Evolutionary conservation across 2,888 invertebrate genomes (phyloP).

Genomic region (Parasteatoda lunata): DNA sequence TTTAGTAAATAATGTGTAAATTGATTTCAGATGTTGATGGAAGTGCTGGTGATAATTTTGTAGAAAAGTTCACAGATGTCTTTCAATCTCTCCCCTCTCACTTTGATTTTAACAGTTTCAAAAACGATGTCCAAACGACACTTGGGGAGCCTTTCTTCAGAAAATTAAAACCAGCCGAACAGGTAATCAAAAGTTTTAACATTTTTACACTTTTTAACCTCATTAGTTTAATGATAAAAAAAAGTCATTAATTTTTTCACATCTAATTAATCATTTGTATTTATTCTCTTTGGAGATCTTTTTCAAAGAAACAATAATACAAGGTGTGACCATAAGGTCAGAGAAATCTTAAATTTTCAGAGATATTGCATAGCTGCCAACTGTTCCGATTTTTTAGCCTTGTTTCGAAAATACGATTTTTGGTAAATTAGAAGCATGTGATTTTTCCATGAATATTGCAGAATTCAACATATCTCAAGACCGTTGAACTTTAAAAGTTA

Average conservation of each 20-base stretch:
- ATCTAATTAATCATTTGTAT: too few species aligned
- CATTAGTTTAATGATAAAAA: not conserved
- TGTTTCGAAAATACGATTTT: too few species aligned
- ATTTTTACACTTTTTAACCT: not conserved
- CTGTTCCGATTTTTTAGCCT: too few species aligned
- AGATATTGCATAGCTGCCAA: not conserved
- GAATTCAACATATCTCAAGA: too few species aligned
- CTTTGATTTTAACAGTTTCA: constrained; percentile 57
- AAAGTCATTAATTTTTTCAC: too few species aligned
- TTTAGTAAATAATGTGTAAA: too few species aligned
- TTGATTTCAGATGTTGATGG: too few species aligned
- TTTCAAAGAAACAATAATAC: not conserved
- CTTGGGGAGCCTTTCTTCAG: constrained; percentile 61
- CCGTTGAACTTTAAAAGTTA: too few species aligned
- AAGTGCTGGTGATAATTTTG: not conserved
- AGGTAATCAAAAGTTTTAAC: constrained; percentile 30
- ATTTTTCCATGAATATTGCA: too few species aligned
- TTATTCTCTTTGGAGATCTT: not conserved
- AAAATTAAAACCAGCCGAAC: constrained; percentile 58
- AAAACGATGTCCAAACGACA: constrained; percentile 55
- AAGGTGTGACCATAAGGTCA: not conserved
- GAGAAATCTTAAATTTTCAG: not conserved
- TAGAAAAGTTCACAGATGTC: not conserved
- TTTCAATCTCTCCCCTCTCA: constrained; percentile 28
- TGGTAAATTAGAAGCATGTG: too few species aligned